phyloP scores from a whole-genome alignment of 2,113 vertebrate species.

The Myrmecophaga tridactyla region DNA sequence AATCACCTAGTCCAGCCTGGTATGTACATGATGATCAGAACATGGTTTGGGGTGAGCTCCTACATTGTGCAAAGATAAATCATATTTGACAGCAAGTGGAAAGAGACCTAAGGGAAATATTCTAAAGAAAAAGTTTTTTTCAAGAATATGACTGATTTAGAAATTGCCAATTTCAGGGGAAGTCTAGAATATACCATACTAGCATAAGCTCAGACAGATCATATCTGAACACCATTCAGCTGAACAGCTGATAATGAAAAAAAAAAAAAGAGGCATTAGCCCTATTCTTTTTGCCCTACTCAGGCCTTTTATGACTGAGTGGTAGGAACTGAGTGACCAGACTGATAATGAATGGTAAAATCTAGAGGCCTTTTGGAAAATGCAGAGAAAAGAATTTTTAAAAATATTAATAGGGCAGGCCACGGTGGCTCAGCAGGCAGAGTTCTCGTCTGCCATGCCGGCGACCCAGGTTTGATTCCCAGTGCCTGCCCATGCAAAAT shows the following conservation, averaged over 20 bases:
- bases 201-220: too few relatives aligned
- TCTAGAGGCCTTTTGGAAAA: neutral
- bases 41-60: neutral
- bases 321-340: neutral
- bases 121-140: neutral
- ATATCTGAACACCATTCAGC: fast-evolving
- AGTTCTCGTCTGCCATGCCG: too few relatives aligned
- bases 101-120: neutral
- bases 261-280: neutral
- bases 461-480: too few relatives aligned
- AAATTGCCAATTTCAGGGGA: neutral
- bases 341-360: neutral
- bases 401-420: too few relatives aligned
- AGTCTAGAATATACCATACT: neutral
- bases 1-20: neutral
- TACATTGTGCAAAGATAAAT: neutral
- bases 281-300: neutral
- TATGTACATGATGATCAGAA: neutral
- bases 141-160: neutral
- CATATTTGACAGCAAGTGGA: neutral
- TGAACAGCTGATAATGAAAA: neutral
- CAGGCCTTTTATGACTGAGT: neutral
- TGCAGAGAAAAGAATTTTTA: neutral
- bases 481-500: too few relatives aligned
- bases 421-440: too few relatives aligned